Conservation (phyloP, 2,888 invertebrate species). For the Lasioglossum oenotherae region DNA sequence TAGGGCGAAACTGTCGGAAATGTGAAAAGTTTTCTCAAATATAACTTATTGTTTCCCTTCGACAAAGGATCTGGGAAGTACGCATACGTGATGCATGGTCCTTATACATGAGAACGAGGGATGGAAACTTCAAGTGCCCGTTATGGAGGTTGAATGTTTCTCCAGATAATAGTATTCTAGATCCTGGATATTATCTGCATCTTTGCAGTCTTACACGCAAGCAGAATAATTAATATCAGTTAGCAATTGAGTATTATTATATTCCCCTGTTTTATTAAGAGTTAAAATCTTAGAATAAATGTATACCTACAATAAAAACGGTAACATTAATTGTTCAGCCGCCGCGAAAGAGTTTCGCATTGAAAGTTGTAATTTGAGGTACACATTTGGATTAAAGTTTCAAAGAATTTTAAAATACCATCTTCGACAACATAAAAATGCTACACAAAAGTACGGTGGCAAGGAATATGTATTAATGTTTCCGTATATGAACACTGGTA, state of each 20-base stretch:
- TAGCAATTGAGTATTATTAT: background rate
- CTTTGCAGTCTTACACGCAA: background rate
- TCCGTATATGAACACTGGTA: too few relatives aligned
- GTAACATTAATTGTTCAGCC: too few relatives aligned
- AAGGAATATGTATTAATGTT: too few relatives aligned
- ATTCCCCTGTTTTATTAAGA: background rate
- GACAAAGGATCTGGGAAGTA: background rate
- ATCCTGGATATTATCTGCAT: background rate
- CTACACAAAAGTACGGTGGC: too few relatives aligned
- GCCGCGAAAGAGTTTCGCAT: too few relatives aligned
- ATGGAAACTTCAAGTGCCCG: background rate
- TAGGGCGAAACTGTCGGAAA: background rate
- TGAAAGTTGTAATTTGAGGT: too few relatives aligned
- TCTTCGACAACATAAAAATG: too few relatives aligned
- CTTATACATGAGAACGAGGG: background rate
- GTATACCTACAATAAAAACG: too few relatives aligned
- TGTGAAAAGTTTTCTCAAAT: slow-evolving; percentile 1
- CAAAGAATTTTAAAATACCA: too few relatives aligned
- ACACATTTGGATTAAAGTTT: too few relatives aligned
- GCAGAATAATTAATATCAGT: background rate
- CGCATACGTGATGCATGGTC: background rate
- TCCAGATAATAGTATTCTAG: background rate
- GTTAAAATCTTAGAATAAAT: background rate
- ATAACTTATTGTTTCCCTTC: background rate
- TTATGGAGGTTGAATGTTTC: background rate